Evolutionary conservation across 2,888 invertebrate species (phyloP).

Genomic region (Drosophila paranaensis): DNA sequence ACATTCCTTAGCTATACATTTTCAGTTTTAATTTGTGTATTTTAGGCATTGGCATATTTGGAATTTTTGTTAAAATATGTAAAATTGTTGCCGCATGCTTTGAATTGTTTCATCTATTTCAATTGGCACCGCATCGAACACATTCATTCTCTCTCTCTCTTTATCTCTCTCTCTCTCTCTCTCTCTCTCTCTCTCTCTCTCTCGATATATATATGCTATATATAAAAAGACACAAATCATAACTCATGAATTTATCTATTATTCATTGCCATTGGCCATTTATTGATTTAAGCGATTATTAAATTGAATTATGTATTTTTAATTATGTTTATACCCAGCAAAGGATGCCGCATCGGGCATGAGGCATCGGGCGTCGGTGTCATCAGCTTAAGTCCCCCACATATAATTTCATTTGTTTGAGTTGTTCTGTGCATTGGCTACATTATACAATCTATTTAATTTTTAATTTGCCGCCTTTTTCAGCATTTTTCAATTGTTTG

Average conservation of each 20-base stretch:
- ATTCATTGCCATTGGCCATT: constrained; percentile 24
- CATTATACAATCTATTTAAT: constrained; percentile 40
- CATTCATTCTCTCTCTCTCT: neutral
- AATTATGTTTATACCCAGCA: constrained; percentile 36
- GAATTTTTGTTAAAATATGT: constrained; percentile 27
- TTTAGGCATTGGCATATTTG: constrained; percentile 49
- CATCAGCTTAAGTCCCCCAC: constrained; percentile 2
- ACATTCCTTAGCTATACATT: constrained; percentile 6
- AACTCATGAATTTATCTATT: constrained; percentile 11
- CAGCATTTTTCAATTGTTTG: constrained; percentile 72
- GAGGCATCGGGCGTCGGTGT: no score
- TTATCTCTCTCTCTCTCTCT: neutral
- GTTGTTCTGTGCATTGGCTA: constrained; percentile 59
- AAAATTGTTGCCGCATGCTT: constrained; percentile 61
- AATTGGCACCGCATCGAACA: constrained; percentile 61
- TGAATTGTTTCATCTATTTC: constrained; percentile 50
- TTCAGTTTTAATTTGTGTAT: constrained; percentile 9
- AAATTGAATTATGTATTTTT: constrained; percentile 50
- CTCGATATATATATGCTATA: neutral
- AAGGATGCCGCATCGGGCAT: constrained; percentile 7
- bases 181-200: neutral
- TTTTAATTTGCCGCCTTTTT: constrained; percentile 66
- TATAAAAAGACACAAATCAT: constrained; percentile 18
- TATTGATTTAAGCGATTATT: constrained; percentile 37
- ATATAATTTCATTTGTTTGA: constrained; percentile 35